Conservation (phyloP, 1,140 invertebrate genomes). For the Eulimnadia texana region DNA sequence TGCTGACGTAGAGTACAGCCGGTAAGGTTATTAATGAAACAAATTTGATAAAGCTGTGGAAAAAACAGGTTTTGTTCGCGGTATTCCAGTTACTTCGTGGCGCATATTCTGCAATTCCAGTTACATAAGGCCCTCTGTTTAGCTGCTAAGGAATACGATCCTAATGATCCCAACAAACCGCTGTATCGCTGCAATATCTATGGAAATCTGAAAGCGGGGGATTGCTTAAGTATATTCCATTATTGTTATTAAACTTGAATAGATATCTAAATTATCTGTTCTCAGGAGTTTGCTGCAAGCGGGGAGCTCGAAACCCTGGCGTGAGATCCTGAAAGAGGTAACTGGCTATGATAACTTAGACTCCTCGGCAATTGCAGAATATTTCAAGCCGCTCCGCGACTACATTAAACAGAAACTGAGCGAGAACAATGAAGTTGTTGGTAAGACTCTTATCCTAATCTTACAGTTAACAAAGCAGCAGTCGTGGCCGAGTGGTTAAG, state of each 20-base stretch:
- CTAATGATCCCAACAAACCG: slow-evolving; percentile 46
- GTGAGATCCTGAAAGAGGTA: slow-evolving; percentile 57
- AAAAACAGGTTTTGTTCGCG: slow-evolving; percentile 12
- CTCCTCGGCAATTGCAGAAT: slow-evolving; percentile 68
- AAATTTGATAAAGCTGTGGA: slow-evolving; percentile 23
- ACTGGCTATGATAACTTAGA: slow-evolving; percentile 62
- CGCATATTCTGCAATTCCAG: slow-evolving; percentile 54
- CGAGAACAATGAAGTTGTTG: slow-evolving; percentile 22
- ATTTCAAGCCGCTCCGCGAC: slow-evolving; percentile 76
- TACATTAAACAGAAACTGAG: slow-evolving; percentile 60
- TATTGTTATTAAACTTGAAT: neutral
- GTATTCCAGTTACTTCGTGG: slow-evolving; percentile 71
- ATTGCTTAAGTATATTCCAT: slow-evolving; percentile 29
- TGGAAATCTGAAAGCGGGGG: slow-evolving; percentile 57
- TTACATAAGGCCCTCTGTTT: slow-evolving; percentile 68
- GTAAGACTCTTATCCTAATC: too few relatives aligned
- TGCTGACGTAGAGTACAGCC: slow-evolving; percentile 75
- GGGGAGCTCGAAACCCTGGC: slow-evolving; percentile 74
- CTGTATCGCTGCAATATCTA: slow-evolving; percentile 85
- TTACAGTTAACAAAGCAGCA: too few relatives aligned
- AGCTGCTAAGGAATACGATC: slow-evolving; percentile 55
- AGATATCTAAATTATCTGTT: slow-evolving; percentile 29
- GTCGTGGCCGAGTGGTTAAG: too few relatives aligned
- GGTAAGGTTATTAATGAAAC: slow-evolving; percentile 43
- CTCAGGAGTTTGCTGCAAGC: slow-evolving; percentile 62